These are phyloP conservation scores for Chamaea fasciata DNA, from an alignment of 2,113 vertebrate species.

Conservation along the genomic window DNA sequence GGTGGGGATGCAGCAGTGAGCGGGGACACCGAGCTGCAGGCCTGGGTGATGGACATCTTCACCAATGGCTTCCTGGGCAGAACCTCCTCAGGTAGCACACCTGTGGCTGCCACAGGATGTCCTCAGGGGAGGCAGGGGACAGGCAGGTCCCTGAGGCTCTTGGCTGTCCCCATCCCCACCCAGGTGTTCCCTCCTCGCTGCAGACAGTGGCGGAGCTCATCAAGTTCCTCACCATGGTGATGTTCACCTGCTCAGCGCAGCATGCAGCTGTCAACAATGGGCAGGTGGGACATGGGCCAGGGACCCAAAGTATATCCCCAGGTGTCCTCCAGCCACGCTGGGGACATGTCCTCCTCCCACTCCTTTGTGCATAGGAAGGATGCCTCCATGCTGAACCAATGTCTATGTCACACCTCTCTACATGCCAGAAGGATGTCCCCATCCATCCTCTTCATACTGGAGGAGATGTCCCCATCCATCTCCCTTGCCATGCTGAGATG, in stretches of 20 bases:
- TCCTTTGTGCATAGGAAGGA: background rate
- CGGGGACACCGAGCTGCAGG: background rate
- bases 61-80: background rate
- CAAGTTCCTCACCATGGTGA: background rate
- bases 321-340: background rate
- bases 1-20: background rate
- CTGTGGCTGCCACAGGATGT: background rate
- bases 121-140: background rate
- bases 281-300: background rate
- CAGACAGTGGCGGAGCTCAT: background rate
- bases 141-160: background rate
- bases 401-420: background rate
- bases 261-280: background rate
- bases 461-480: background rate
- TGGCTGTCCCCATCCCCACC: background rate
- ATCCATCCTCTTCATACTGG: background rate
- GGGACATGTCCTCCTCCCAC: background rate
- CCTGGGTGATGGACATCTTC: conserved; percentile 11
- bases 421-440: background rate
- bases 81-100: background rate
- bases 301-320: background rate
- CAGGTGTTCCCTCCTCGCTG: background rate
- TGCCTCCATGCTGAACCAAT: background rate
- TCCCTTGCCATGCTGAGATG: background rate
- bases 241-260: background rate